phyloP scores from a whole-genome alignment of 1,140 invertebrate genomes.

The Drosophila serrata region DNA sequence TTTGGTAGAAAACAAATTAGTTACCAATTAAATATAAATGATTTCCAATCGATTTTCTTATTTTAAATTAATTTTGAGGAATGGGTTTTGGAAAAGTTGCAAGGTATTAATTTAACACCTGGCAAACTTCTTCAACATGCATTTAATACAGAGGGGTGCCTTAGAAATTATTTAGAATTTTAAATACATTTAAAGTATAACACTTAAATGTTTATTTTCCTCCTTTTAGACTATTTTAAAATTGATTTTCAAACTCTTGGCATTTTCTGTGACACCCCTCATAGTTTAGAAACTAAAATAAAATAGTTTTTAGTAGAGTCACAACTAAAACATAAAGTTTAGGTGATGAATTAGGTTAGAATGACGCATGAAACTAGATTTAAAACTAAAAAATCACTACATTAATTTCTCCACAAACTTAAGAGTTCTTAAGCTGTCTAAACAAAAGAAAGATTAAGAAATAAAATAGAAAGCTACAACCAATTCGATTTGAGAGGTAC shows the following conservation, averaged over 20 bases:
- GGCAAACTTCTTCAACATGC: not conserved
- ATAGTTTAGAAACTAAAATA: constrained; percentile 12
- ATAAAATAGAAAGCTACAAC: constrained; percentile 13
- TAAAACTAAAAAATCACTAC: constrained; percentile 19
- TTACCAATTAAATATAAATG: constrained; percentile 47
- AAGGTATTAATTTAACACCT: not conserved
- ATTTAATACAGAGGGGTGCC: not conserved
- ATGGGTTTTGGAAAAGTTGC: not conserved
- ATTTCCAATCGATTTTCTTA: constrained; percentile 1
- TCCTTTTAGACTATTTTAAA: not conserved
- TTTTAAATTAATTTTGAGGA: constrained; percentile 1
- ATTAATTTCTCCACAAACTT: constrained; percentile 19
- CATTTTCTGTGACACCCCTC: not conserved
- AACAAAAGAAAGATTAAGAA: not conserved
- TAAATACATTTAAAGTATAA: not conserved
- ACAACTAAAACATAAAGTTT: constrained; percentile 7
- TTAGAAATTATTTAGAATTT: not conserved
- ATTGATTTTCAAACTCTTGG: not conserved
- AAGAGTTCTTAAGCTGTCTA: not conserved
- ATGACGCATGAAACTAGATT: constrained; percentile 37
- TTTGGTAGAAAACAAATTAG: constrained; percentile 58
- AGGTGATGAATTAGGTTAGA: constrained; percentile 11
- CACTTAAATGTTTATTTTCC: not conserved
- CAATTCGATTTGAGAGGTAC: constrained; percentile 26
- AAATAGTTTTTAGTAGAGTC: constrained; percentile 9